Conservation (phyloP, 2,888 invertebrate species). For the Drosophila meridionalis region DNA sequence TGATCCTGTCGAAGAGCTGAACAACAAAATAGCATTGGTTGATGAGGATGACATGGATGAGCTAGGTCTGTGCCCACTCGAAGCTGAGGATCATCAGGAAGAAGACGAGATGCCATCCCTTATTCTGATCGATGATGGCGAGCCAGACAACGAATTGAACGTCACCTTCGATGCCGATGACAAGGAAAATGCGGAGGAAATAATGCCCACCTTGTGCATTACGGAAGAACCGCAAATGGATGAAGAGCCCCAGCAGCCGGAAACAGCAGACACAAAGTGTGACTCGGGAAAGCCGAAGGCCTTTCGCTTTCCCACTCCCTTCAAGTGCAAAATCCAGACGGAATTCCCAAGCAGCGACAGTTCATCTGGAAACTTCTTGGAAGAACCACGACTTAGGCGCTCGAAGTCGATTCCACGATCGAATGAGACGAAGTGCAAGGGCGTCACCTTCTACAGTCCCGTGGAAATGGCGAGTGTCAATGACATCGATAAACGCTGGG, state of each 20-base stretch:
- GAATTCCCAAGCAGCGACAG: slow-evolving; percentile 25
- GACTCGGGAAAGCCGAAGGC: slow-evolving; percentile 9
- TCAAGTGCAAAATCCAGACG: slow-evolving; percentile 38
- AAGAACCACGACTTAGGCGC: slow-evolving; percentile 44
- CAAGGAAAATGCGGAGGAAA: not conserved
- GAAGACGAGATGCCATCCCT: slow-evolving; percentile 71
- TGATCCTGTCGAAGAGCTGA: not conserved
- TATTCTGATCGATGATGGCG: slow-evolving; percentile 57
- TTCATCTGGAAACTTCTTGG: not conserved
- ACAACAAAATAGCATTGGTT: not conserved
- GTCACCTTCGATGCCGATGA: slow-evolving; percentile 32
- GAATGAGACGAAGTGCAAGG: slow-evolving; percentile 37
- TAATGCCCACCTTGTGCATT: slow-evolving; percentile 8
- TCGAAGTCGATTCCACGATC: slow-evolving; percentile 66
- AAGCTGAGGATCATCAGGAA: slow-evolving; percentile 13
- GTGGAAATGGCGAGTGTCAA: slow-evolving; percentile 47
- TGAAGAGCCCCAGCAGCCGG: not conserved
- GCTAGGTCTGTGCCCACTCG: slow-evolving; percentile 64
- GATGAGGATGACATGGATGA: slow-evolving; percentile 54
- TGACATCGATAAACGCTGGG: slow-evolving; percentile 65
- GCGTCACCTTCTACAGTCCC: slow-evolving; percentile 81
- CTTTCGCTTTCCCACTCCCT: slow-evolving; percentile 69
- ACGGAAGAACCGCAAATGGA: slow-evolving; percentile 26
- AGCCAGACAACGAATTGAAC: slow-evolving; percentile 32
- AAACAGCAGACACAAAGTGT: not conserved